phyloP scores from a whole-genome alignment of 1,140 invertebrate species.

The Xylocopa sonorina region DNA sequence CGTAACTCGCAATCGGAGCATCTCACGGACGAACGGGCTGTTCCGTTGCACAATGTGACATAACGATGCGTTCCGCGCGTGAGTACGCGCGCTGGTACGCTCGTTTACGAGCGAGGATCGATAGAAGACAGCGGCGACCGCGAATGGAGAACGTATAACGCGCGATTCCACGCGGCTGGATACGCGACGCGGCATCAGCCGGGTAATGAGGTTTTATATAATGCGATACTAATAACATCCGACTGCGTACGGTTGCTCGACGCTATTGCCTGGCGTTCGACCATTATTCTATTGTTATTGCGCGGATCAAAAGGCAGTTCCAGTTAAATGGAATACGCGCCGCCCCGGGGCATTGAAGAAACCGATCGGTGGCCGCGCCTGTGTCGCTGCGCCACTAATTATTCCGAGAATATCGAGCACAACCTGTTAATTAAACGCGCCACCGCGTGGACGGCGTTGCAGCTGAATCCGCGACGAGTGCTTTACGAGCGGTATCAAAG shows the following conservation, averaged over 20 bases:
- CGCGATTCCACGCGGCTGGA: neutral
- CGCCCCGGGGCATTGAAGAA: neutral
- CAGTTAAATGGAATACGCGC: neutral
- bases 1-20: neutral
- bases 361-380: too few relatives aligned
- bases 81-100: too few relatives aligned
- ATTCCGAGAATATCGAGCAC: neutral
- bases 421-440: constrained; percentile 4
- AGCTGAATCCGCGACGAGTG: too few relatives aligned
- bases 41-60: neutral
- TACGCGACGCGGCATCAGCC: neutral
- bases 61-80: too few relatives aligned
- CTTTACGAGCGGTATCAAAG: neutral
- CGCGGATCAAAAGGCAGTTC: neutral
- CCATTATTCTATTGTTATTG: constrained; percentile 22
- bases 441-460: neutral
- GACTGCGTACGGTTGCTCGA: constrained; percentile 6
- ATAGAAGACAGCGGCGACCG: neutral
- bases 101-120: neutral
- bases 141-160: neutral
- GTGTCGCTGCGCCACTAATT: neutral
- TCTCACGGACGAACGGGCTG: neutral
- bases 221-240: constrained; percentile 10
- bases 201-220: constrained; percentile 14
- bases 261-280: neutral